Evolutionary conservation across 2,113 vertebrate genomes (phyloP).

Genomic region (Formicarius rufipectus): DNA sequence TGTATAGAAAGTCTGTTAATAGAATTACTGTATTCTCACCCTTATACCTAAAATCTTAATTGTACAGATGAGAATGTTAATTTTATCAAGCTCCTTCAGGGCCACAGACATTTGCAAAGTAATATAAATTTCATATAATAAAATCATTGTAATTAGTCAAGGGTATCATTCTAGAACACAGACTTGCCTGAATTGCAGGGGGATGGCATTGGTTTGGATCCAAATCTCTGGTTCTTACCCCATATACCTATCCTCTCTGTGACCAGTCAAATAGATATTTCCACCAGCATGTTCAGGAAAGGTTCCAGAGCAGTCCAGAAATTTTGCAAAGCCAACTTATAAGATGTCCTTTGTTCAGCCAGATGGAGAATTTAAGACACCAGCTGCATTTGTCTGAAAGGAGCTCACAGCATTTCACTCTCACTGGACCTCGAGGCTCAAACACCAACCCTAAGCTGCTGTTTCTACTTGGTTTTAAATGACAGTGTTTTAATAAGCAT

Average conservation of each 20-base stretch:
- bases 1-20: neutral
- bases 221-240: neutral
- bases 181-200: neutral
- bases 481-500: neutral
- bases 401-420: neutral
- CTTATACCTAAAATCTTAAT: constrained; percentile 2
- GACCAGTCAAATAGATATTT: neutral
- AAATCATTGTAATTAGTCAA: constrained; percentile 4
- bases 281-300: neutral
- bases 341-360: neutral
- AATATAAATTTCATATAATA: constrained; percentile 1
- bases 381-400: neutral
- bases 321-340: neutral
- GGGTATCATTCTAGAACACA: neutral
- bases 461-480: neutral
- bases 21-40: neutral
- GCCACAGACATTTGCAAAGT: neutral
- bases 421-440: neutral
- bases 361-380: neutral
- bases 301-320: neutral
- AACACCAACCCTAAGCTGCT: neutral
- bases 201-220: neutral
- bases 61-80: neutral
- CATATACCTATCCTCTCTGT: neutral
- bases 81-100: constrained; percentile 31